These are phyloP conservation scores for Vulpes lagopus DNA, from an alignment of 2,113 vertebrate genomes.

Conservation along the genomic window DNA sequence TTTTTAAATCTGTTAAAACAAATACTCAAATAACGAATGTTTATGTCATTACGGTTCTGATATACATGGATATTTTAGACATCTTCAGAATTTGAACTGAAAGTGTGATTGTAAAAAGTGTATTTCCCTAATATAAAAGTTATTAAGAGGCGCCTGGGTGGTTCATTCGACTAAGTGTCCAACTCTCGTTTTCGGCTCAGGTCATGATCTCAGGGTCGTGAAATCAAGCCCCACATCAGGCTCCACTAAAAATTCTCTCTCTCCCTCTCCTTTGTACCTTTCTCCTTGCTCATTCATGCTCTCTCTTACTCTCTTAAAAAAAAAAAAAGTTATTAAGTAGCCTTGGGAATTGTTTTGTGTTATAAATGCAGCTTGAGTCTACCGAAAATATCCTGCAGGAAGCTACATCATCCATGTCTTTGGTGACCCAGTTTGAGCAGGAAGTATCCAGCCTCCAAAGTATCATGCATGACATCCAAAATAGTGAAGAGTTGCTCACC, in stretches of 20 bases:
- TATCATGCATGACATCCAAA: constrained; percentile 87
- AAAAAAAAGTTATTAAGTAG: constrained; percentile 78
- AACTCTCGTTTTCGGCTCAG: background rate
- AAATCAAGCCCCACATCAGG: background rate
- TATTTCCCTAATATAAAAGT: constrained; percentile 68
- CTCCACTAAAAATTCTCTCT: background rate
- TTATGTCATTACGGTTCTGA: constrained; percentile 46
- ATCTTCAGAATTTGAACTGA: constrained; percentile 61
- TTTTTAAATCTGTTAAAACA: constrained; percentile 31
- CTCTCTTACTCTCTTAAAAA: background rate
- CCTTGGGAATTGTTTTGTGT: constrained; percentile 93
- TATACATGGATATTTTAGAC: constrained; percentile 48
- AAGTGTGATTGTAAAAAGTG: constrained; percentile 64
- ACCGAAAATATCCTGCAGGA: constrained; percentile 90
- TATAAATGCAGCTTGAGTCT: constrained; percentile 95
- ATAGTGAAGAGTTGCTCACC: constrained; percentile 87
- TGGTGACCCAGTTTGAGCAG: constrained; percentile 89
- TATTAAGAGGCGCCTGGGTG: constrained; percentile 63
- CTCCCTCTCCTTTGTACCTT: background rate
- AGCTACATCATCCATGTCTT: constrained; percentile 87
- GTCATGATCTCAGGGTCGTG: background rate
- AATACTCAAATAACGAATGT: background rate
- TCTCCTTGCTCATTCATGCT: background rate
- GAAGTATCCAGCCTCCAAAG: constrained; percentile 90
- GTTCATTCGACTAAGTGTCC: background rate